A percentile compares a stretch with the other conserved stretches of the same genome.
Conservation (phyloP, 2,888 invertebrate species). For the Nomada flava region DNA sequence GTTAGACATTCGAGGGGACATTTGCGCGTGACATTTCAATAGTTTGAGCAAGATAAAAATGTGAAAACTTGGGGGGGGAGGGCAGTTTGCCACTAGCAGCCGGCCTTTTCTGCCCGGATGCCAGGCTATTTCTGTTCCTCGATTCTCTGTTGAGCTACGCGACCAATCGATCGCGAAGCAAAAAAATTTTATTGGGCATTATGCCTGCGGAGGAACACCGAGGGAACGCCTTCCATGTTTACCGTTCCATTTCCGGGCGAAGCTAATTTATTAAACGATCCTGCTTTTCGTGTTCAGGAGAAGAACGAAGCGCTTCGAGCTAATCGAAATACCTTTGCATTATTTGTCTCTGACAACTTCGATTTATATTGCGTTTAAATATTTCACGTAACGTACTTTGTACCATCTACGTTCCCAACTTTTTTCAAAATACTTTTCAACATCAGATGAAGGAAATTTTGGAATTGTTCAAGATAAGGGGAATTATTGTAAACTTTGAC, state of each 20-base stretch:
- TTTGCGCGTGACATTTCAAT: constrained; percentile 28
- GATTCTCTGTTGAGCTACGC: constrained; percentile 3
- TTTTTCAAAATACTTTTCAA: too few species aligned
- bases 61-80: constrained; percentile 21
- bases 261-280: neutral
- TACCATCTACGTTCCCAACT: too few species aligned
- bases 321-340: neutral
- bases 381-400: too few species aligned
- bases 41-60: constrained; percentile 37
- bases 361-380: neutral
- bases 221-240: constrained; percentile 3
- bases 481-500: too few species aligned
- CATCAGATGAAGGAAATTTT: too few species aligned
- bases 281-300: neutral
- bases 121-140: constrained; percentile 47
- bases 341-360: neutral
- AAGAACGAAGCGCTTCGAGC: neutral
- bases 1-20: neutral
- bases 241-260: constrained; percentile 9
- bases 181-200: constrained; percentile 22
- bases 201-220: neutral
- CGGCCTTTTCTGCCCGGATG: constrained; percentile 18
- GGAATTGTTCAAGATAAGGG: too few species aligned
- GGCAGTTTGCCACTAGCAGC: constrained; percentile 25
- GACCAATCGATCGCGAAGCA: constrained; percentile 3